phyloP scores from a whole-genome alignment of 2,888 invertebrate species.

The Cantharis nigra region DNA sequence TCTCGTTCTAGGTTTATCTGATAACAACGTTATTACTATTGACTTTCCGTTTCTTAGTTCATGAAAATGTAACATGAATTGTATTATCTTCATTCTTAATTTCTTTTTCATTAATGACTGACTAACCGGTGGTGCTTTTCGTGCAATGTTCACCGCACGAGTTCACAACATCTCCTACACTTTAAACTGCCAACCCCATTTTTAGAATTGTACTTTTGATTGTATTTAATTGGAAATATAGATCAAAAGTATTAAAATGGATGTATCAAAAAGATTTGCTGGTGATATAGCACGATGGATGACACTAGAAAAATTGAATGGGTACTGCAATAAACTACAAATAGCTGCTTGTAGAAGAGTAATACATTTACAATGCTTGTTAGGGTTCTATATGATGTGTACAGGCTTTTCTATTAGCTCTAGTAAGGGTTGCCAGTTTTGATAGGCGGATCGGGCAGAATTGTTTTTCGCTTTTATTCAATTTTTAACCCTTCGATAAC shows the following conservation, averaged over 20 bases:
- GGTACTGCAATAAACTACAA: constrained; percentile 40
- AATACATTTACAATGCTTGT: constrained; percentile 38
- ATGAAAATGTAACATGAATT: constrained; percentile 7
- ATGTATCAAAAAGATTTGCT: constrained; percentile 28
- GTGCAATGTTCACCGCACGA: background rate
- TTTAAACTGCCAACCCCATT: background rate
- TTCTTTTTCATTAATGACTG: background rate
- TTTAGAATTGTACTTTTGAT: background rate
- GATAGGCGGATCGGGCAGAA: constrained; percentile 25
- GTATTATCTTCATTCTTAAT: background rate
- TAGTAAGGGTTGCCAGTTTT: constrained; percentile 26
- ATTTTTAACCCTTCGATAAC: background rate
- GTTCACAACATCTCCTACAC: background rate
- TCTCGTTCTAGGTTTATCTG: constrained; percentile 49
- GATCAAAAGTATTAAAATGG: constrained; percentile 27
- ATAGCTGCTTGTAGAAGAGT: constrained; percentile 37
- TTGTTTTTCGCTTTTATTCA: background rate
- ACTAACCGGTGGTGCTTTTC: background rate
- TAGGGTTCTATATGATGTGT: constrained; percentile 35
- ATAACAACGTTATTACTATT: constrained; percentile 41
- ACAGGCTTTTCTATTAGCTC: constrained; percentile 43
- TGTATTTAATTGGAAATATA: constrained; percentile 10
- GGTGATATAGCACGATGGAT: constrained; percentile 22
- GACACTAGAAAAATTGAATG: constrained; percentile 34
- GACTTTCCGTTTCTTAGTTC: constrained; percentile 30